Conservation (phyloP, 1,140 invertebrate species). For the Riptortus pedestris region DNA sequence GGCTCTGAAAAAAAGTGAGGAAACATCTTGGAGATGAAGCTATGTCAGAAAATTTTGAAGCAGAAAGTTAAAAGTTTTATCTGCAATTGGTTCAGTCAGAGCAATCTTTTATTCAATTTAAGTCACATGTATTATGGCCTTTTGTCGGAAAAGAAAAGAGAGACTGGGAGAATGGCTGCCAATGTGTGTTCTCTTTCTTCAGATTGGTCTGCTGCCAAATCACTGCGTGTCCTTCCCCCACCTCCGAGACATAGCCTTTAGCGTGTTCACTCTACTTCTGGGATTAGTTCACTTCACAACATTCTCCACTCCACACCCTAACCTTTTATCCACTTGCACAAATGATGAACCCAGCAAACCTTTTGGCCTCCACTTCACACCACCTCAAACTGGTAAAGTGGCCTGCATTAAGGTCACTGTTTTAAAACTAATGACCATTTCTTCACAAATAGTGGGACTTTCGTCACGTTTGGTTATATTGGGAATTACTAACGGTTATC, state of each 20-base stretch:
- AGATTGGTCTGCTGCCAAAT: background rate
- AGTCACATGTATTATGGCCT: background rate
- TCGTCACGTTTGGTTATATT: too few species aligned
- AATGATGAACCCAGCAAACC: background rate
- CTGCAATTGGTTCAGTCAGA: too few species aligned
- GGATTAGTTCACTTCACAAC: background rate
- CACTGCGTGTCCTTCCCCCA: background rate
- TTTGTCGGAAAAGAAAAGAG: background rate
- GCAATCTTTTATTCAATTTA: background rate
- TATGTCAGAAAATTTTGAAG: too few species aligned
- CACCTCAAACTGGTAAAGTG: too few species aligned
- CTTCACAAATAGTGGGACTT: too few species aligned
- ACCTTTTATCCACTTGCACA: background rate
- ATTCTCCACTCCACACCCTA: background rate
- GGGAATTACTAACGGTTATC: too few species aligned
- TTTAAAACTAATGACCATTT: too few species aligned
- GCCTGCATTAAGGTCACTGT: too few species aligned
- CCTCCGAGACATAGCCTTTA: background rate
- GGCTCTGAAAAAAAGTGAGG: too few species aligned
- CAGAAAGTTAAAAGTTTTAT: too few species aligned
- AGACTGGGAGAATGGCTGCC: background rate
- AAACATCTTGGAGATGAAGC: too few species aligned
- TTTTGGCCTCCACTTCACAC: too few species aligned
- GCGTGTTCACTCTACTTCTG: background rate
- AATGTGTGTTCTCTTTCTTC: background rate